Percentiles rank a stretch among this genome's conserved stretches.
These are phyloP conservation scores for Ailurus styani DNA, from an alignment of 2,113 vertebrate genomes.

Conservation along the genomic window DNA sequence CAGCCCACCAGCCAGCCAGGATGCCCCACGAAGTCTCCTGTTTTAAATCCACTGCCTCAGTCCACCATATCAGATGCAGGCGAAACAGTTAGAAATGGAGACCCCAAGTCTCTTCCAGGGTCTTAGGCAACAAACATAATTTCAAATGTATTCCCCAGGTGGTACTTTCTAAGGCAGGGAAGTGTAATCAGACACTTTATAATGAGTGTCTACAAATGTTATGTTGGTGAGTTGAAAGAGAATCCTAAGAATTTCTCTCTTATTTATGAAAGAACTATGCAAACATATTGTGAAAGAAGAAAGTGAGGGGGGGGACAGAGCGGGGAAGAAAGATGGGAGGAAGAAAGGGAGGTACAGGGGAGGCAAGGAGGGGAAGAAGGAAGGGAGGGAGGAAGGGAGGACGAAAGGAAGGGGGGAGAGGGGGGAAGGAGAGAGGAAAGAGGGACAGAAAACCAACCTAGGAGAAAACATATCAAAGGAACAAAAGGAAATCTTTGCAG, in stretches of 20 bases:
- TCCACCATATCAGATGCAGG: neutral
- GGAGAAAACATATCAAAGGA: neutral
- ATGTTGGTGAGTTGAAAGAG: neutral
- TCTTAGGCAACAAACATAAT: neutral
- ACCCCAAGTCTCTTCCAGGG: neutral
- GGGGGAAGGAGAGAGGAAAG: neutral
- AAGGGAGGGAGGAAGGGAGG: neutral
- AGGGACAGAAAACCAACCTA: neutral
- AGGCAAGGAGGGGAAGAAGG: neutral
- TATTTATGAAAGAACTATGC: neutral
- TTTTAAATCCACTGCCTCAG: neutral
- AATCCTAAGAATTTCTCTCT: slow-evolving; percentile 20
- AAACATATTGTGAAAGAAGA: neutral
- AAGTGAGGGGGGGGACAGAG: neutral
- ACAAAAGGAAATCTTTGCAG: neutral
- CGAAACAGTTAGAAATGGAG: neutral
- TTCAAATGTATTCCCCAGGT: neutral
- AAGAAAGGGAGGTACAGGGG: neutral
- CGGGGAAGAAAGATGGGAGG: neutral
- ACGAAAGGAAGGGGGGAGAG: no score
- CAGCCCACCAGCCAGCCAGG: neutral
- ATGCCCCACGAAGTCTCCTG: accelerated
- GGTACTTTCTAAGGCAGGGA: neutral
- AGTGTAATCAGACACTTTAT: neutral
- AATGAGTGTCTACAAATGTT: slow-evolving; percentile 8